phyloP scores from a whole-genome alignment of 2,113 vertebrate genomes.

The Neolamprologus tretocephalus region DNA sequence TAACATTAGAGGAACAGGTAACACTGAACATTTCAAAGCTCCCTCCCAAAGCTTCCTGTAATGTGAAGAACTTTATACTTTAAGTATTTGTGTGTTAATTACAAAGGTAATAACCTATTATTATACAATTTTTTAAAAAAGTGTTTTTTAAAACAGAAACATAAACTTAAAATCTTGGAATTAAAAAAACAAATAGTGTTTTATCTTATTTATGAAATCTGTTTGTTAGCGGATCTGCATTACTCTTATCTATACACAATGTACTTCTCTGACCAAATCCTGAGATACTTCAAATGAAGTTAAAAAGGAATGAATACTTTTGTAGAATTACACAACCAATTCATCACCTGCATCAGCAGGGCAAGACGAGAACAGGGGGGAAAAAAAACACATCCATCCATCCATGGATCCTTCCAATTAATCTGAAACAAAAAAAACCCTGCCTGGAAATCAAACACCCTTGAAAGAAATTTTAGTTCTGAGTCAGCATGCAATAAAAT shows the following conservation, averaged over 20 bases:
- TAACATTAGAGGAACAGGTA: neutral
- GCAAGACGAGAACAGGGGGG: neutral
- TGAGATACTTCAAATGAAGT: neutral
- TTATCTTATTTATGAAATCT: neutral
- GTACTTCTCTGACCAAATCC: neutral
- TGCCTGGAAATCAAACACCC: neutral
- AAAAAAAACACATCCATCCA: accelerated
- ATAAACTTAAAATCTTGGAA: neutral
- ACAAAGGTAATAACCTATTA: neutral
- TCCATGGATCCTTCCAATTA: neutral
- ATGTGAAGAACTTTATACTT: neutral
- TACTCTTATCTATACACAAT: neutral
- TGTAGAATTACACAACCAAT: neutral
- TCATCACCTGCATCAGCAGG: neutral
- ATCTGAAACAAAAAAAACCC: neutral
- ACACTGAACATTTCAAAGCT: neutral
- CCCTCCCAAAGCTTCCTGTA: neutral
- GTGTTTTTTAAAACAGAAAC: neutral
- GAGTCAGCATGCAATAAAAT: neutral
- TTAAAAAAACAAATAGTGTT: neutral
- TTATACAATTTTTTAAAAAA: neutral
- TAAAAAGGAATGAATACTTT: neutral
- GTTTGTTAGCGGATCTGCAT: neutral
- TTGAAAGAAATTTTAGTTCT: neutral
- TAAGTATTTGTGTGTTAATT: neutral